A percentile compares a stretch with the other conserved stretches of the same genome.
These are phyloP conservation scores for Chelonus insularis DNA, from an alignment of 1,140 invertebrate species.

Conservation along the genomic window DNA sequence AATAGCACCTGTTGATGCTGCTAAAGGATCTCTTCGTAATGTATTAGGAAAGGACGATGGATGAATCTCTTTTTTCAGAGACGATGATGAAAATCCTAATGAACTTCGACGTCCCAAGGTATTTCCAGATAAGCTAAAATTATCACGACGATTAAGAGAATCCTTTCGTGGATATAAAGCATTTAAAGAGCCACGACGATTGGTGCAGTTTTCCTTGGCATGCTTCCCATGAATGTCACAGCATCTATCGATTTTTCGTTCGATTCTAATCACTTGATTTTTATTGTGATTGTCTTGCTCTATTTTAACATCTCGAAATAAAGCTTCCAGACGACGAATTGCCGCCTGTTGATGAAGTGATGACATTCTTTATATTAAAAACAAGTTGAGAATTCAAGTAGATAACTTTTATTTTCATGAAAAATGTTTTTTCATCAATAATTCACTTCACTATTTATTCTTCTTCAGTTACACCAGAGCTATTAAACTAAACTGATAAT, in stretches of 20 bases:
- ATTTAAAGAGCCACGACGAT: conserved; percentile 61
- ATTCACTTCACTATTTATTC: no score
- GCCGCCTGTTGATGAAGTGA: conserved; percentile 66
- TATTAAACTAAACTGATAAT: no score
- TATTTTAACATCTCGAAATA: conserved; percentile 69
- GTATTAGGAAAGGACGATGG: conserved; percentile 70
- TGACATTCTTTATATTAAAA: conserved; percentile 57
- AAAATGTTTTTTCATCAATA: no score
- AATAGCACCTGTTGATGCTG: conserved; percentile 58
- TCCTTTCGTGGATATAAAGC: conserved; percentile 43
- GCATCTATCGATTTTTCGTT: conserved; percentile 59
- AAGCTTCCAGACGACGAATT: conserved; percentile 70
- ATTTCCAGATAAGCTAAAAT: conserved; percentile 31
- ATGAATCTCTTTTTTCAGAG: conserved; percentile 64
- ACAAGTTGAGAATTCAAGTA: no score
- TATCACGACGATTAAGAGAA: conserved; percentile 40
- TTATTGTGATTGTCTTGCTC: conserved; percentile 53
- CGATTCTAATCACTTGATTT: conserved; percentile 60
- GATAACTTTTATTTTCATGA: no score
- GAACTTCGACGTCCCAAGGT: conserved; percentile 62
- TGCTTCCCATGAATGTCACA: conserved; percentile 74
- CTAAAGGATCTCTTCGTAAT: conserved; percentile 63
- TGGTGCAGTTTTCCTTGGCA: conserved; percentile 59
- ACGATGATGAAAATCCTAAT: conserved; percentile 60
- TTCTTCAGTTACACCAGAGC: no score